Percentiles rank a stretch among this genome's conserved stretches.
Conservation (phyloP, 2,888 invertebrate genomes). For the Stenchaetothrips biformis region DNA sequence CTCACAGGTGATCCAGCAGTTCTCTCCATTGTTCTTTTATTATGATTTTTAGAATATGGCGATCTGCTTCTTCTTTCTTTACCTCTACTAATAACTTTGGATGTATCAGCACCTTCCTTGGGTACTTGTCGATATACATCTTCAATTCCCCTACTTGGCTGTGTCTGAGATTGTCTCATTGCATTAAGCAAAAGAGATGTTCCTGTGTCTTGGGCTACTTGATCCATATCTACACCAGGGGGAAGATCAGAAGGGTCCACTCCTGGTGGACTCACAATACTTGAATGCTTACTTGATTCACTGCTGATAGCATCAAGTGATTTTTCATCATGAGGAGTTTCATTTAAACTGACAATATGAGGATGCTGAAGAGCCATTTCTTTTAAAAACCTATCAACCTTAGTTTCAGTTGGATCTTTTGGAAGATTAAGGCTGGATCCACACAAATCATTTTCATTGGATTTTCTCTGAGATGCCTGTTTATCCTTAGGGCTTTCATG, state of each 20-base stretch:
- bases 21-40: background rate
- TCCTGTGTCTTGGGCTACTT: background rate
- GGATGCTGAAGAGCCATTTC: background rate
- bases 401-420: constrained; percentile 8
- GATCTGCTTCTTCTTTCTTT: background rate
- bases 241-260: background rate
- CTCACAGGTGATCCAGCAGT: too few species aligned
- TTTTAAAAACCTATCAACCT: constrained; percentile 3
- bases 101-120: background rate
- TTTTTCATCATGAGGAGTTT: background rate
- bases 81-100: background rate
- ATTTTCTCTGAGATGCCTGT: background rate
- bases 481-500: background rate
- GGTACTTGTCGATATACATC: background rate
- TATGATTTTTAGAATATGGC: background rate
- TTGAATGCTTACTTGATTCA: background rate
- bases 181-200: background rate
- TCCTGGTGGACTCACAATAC: background rate
- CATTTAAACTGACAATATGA: background rate
- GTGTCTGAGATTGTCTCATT: background rate
- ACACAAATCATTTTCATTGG: background rate
- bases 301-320: background rate
- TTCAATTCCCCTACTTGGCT: background rate
- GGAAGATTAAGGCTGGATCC: background rate
- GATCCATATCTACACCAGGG: background rate